These are phyloP conservation scores for Cataglyphis rosenhaueri DNA, from an alignment of 2,888 invertebrate species.

Conservation along the genomic window DNA sequence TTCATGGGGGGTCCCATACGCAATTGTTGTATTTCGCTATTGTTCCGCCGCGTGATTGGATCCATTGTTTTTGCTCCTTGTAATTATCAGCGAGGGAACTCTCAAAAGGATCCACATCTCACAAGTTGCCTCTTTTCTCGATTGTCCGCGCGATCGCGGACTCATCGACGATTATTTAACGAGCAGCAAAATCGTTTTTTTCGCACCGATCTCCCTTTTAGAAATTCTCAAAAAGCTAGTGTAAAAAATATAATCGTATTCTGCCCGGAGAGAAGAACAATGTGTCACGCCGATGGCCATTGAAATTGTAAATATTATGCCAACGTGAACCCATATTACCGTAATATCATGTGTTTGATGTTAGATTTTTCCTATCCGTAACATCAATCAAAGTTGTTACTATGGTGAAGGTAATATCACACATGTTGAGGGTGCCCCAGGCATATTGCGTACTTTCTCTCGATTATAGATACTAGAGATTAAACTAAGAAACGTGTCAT, in stretches of 20 bases:
- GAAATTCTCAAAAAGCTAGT: neutral
- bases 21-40: constrained; percentile 84
- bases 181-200: neutral
- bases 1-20: constrained; percentile 85
- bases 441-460: constrained; percentile 32
- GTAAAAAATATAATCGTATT: neutral
- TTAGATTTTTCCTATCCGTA: constrained; percentile 39
- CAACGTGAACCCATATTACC: constrained; percentile 21
- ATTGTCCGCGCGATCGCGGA: neutral
- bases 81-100: constrained; percentile 78
- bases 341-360: constrained; percentile 22
- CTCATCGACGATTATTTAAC: constrained; percentile 17
- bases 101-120: constrained; percentile 52
- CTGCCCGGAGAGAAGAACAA: neutral
- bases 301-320: constrained; percentile 38
- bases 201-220: neutral
- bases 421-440: constrained; percentile 3
- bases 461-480: constrained; percentile 24
- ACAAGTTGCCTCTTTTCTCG: constrained; percentile 36
- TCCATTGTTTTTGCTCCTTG: constrained; percentile 83
- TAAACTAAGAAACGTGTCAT: constrained; percentile 34
- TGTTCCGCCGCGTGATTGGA: constrained; percentile 84
- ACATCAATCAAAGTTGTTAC: constrained; percentile 42
- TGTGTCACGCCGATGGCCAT: neutral
- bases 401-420: constrained; percentile 37